Evolutionary conservation across 2,113 vertebrate genomes (phyloP).

Genomic region (Corythaixoides concolor): DNA sequence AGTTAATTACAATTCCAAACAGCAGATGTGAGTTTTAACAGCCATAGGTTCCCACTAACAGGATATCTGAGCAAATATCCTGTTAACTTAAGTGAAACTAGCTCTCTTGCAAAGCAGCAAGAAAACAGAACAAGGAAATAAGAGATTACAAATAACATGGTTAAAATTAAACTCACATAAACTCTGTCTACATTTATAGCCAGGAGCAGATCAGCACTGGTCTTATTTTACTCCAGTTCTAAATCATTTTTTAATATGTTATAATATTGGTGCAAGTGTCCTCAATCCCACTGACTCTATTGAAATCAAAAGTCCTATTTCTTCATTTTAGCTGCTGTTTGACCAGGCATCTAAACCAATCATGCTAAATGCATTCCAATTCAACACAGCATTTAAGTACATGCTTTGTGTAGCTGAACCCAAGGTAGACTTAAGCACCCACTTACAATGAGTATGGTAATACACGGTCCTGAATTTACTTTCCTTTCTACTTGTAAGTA

Average conservation of each 20-base stretch:
- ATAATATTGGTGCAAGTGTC: background rate
- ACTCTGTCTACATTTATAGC: constrained; percentile 13
- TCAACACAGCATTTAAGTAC: background rate
- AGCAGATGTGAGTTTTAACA: background rate
- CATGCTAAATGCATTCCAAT: background rate
- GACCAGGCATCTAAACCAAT: background rate
- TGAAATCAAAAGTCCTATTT: background rate
- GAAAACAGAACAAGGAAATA: constrained; percentile 45
- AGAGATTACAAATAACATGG: constrained; percentile 13
- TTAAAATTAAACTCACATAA: constrained; percentile 49
- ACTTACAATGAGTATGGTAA: background rate
- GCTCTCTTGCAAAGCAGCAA: background rate
- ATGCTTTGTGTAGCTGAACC: background rate
- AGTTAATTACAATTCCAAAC: background rate
- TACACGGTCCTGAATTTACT: background rate
- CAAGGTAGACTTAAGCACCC: background rate
- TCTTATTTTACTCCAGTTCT: background rate
- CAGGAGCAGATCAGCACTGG: background rate
- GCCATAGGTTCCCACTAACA: background rate
- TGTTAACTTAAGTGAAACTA: background rate
- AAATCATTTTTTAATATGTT: background rate
- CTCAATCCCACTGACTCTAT: background rate
- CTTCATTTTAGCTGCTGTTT: background rate
- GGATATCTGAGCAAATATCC: background rate
- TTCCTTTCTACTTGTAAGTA: background rate